A percentile compares a stretch with the other conserved stretches of the same genome.
These are phyloP conservation scores for Acropora tenuis DNA, from an alignment of 64 coral and sea anemone genomes.

Conservation along the genomic window DNA sequence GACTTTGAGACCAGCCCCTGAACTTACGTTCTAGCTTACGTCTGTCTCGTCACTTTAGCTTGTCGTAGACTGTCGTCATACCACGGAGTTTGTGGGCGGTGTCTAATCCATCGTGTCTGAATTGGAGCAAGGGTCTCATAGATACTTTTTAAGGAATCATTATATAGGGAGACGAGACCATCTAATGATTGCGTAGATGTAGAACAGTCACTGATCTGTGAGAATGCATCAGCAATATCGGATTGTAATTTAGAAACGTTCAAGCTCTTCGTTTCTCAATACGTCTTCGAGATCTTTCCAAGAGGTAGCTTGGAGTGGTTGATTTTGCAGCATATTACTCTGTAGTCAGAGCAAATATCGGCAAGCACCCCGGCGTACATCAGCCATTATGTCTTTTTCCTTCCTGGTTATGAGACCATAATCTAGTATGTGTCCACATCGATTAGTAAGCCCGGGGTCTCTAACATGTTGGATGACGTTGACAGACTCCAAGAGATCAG, in stretches of 20 bases:
- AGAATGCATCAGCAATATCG: background rate
- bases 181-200: no score
- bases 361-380: background rate
- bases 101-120: slow-evolving; percentile 30
- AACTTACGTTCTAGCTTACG: slow-evolving; percentile 13
- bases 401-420: no score
- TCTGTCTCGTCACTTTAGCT: background rate
- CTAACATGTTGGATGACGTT: slow-evolving; percentile 3
- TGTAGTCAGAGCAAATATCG: background rate
- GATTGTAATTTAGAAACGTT: background rate
- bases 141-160: background rate
- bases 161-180: background rate
- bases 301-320: background rate
- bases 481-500: background rate
- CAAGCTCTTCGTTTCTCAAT: no score
- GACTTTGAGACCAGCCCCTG: slow-evolving; percentile 3
- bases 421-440: no score
- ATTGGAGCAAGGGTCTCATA: slow-evolving; percentile 20
- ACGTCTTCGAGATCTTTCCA: background rate
- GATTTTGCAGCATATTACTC: no score
- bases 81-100: background rate
- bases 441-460: no score
- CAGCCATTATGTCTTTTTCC: no score
- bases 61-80: no score
- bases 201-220: background rate